phyloP scores from a whole-genome alignment of 2,113 vertebrate species.

The Pholis gunnellus region DNA sequence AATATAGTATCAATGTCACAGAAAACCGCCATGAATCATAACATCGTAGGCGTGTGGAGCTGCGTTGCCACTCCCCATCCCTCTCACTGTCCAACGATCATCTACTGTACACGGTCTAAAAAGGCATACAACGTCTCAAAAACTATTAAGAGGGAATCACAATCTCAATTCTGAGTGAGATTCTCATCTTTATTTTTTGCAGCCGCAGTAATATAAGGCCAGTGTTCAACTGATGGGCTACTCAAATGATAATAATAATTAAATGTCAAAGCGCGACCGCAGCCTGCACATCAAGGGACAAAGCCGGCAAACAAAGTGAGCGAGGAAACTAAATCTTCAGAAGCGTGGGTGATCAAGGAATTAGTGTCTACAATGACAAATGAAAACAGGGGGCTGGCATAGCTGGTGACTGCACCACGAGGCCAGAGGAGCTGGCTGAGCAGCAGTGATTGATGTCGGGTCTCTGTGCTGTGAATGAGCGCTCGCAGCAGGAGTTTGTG shows the following conservation, averaged over 20 bases:
- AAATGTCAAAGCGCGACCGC: conserved; percentile 16
- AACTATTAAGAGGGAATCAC: neutral
- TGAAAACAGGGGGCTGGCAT: conserved; percentile 36
- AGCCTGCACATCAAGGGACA: conserved; percentile 26
- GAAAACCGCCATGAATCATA: conserved; percentile 15
- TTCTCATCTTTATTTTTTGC: neutral
- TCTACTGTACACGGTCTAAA: neutral
- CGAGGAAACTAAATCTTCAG: conserved; percentile 27
- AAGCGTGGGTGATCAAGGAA: conserved; percentile 42
- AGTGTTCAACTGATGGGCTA: neutral
- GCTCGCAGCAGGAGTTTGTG: conserved; percentile 65
- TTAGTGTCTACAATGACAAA: conserved; percentile 49
- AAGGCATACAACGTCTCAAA: neutral
- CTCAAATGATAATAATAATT: neutral
- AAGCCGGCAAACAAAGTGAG: conserved; percentile 22
- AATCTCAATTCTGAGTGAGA: neutral
- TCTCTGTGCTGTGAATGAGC: conserved; percentile 73
- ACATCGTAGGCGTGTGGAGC: neutral
- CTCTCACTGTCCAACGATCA: neutral
- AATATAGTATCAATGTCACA: conserved; percentile 1
- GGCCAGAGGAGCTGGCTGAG: conserved; percentile 55
- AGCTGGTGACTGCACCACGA: conserved; percentile 62
- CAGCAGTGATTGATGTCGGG: conserved; percentile 77
- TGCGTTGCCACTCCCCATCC: neutral
- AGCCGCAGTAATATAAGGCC: neutral